phyloP scores from a whole-genome alignment of 2,888 invertebrate species.

The Aspidiotus rigidus region DNA sequence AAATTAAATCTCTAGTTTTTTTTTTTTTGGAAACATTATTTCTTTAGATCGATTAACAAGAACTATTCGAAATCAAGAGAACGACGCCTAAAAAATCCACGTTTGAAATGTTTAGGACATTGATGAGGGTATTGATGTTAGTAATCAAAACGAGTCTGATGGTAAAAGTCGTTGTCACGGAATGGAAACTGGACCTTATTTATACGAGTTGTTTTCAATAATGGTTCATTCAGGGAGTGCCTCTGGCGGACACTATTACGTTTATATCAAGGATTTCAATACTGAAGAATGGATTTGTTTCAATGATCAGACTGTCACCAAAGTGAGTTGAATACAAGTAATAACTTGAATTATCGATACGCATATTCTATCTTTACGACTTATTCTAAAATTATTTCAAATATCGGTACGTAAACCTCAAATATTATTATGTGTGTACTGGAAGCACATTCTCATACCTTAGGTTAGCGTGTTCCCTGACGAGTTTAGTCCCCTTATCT shows the following conservation, averaged over 20 bases:
- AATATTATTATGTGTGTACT: no score
- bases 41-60: no score
- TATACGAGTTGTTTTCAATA: slow-evolving; percentile 79
- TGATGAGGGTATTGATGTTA: slow-evolving; percentile 52
- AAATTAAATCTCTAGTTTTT: no score
- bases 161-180: slow-evolving; percentile 44
- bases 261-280: slow-evolving; percentile 73
- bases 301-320: slow-evolving; percentile 72
- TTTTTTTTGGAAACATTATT: no score
- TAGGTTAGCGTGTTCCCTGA: no score
- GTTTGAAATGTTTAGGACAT: slow-evolving; percentile 37
- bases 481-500: no score
- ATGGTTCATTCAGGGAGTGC: slow-evolving; percentile 89
- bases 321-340: slow-evolving; percentile 47
- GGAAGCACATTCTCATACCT: no score
- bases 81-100: no score
- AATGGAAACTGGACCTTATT: slow-evolving; percentile 53
- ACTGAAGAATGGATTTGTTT: slow-evolving; percentile 75
- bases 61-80: no score
- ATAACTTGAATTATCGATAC: neutral
- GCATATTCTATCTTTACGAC: neutral
- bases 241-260: slow-evolving; percentile 83
- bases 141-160: slow-evolving; percentile 49
- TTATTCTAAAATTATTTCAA: no score
- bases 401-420: no score